Percentiles rank a stretch among this genome's conserved stretches.
Conservation (phyloP, 2,888 invertebrate species). For the Noctua janthina region DNA sequence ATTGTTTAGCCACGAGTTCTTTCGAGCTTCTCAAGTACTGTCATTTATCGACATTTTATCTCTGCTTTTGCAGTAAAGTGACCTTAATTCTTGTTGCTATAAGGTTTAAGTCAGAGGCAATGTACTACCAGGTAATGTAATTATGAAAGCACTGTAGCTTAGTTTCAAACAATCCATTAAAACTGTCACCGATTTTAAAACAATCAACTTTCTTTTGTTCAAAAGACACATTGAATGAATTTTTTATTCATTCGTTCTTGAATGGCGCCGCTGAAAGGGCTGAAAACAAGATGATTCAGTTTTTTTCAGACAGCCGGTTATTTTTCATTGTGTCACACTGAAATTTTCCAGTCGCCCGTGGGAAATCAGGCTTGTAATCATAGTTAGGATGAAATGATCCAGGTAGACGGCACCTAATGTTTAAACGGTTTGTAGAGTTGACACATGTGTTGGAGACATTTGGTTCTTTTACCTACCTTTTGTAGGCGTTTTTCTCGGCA, state of each 20-base stretch:
- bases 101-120: too few relatives aligned
- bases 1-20: too few relatives aligned
- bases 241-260: slow-evolving; percentile 38
- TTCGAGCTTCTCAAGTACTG: too few relatives aligned
- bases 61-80: too few relatives aligned
- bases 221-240: slow-evolving; percentile 27
- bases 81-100: too few relatives aligned
- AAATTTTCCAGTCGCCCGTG: slow-evolving; percentile 48
- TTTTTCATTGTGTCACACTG: slow-evolving; percentile 50
- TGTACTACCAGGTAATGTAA: too few relatives aligned
- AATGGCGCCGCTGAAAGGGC: slow-evolving; percentile 39
- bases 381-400: slow-evolving; percentile 28
- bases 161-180: slow-evolving; percentile 1
- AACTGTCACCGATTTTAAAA: slow-evolving; percentile 1
- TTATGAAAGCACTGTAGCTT: too few relatives aligned
- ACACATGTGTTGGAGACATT: not conserved
- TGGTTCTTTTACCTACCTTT: too few relatives aligned
- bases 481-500: too few relatives aligned
- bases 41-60: too few relatives aligned
- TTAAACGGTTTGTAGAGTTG: not conserved
- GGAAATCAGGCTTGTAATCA: slow-evolving; percentile 53
- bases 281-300: slow-evolving; percentile 48
- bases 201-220: slow-evolving; percentile 15
- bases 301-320: slow-evolving; percentile 47
- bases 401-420: slow-evolving; percentile 8